Base-by-base conservation (phyloP, 2,888 invertebrate species). In the Oxystoma pomonae region DNA sequence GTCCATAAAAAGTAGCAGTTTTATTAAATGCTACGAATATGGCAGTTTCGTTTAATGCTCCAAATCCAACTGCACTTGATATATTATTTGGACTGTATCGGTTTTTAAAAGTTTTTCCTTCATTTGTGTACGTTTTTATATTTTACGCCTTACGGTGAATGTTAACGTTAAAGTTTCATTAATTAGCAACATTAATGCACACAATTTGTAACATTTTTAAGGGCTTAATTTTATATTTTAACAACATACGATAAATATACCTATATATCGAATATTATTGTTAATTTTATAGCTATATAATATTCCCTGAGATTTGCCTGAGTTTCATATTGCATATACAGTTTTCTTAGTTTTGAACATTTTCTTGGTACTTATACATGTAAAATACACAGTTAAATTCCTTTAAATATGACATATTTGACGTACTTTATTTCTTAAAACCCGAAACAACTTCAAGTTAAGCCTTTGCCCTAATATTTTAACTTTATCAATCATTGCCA, bases 301-400 rank as follows among this genome's bases (percentile, higher is more conserved):
- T 57, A 57, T 21, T 63, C 65, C 65, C 65, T 65, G 65, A 65
- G 65, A 56, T 56, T 58, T 58, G 65, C 65, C 63, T 65, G 65
- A 35, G 35, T 35, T 35, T 35, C 12, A 12, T 35, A 35, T 35
- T 35, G 35, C 35, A 35, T 35, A 35, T 35, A 35, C 35, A 35
- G 35, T 35, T 35, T 3, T 35, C 35, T 35, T 35, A 35, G 12
- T 7, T 35, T 35, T 35, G 35, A 35, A 35, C 35, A 35, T 35
- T 35, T 35, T 3, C 5, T 35, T 35, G 12, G 5, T 35, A 35
- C 35, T 7, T 35, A 35, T 35, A 35, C 35, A 35, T 35, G 3
- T 35, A 35, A 35, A 12, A 35, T 35, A 12, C 3, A 7, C 35
- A 35, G 35, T 7, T 35, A 35, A 35, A 12, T 35, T 35, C 12